A percentile compares a stretch with the other conserved stretches of the same genome.
Evolutionary conservation across 2,888 invertebrate species (phyloP).

Genomic region (Mythimna impura): DNA sequence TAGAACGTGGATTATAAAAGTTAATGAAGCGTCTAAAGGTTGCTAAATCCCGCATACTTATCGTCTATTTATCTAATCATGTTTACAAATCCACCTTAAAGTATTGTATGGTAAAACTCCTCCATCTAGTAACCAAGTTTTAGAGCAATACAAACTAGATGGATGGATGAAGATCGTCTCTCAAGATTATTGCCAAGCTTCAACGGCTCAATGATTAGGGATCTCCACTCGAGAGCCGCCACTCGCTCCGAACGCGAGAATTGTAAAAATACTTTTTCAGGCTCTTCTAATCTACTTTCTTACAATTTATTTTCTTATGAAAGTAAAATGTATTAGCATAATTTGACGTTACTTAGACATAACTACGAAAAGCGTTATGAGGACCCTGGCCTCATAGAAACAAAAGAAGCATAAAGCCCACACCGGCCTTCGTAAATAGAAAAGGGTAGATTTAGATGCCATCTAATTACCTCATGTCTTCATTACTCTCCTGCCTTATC

Average conservation of each 20-base stretch:
- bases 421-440: constrained; percentile 15
- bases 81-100: constrained; percentile 22
- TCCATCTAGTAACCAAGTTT: neutral
- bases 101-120: neutral
- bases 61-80: constrained; percentile 41
- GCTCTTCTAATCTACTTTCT: constrained; percentile 22
- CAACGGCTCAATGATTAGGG: constrained; percentile 39
- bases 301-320: constrained; percentile 23
- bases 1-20: constrained; percentile 46
- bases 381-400: neutral
- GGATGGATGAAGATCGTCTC: constrained; percentile 21
- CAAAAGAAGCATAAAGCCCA: constrained; percentile 17
- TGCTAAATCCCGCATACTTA: constrained; percentile 39
- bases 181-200: constrained; percentile 30
- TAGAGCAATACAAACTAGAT: constrained; percentile 18
- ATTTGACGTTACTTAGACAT: neutral
- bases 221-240: constrained; percentile 21
- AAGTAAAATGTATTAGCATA: constrained; percentile 19
- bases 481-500: constrained; percentile 44
- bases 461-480: constrained; percentile 60
- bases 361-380: constrained; percentile 13
- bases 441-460: constrained; percentile 31
- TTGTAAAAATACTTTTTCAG: constrained; percentile 45
- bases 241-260: constrained; percentile 21
- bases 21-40: constrained; percentile 41